phyloP scores from a whole-genome alignment of 2,797 vertebrate genomes.

The Graptemys geographica region DNA sequence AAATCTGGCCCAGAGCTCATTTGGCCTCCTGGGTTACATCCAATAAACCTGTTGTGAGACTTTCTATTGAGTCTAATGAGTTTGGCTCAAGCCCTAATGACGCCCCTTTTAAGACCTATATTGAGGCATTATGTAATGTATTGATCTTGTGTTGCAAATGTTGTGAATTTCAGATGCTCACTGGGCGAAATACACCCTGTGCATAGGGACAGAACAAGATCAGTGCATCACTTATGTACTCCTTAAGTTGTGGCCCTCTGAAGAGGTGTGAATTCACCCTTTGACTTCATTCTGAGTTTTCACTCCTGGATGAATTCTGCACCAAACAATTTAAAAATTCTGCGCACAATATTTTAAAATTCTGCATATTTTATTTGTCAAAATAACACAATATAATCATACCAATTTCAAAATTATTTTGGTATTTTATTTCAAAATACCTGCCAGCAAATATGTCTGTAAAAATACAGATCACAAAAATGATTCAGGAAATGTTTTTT shows the following conservation, averaged over 20 bases:
- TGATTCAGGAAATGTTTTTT: no score
- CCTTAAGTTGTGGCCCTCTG: background rate
- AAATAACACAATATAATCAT: no score
- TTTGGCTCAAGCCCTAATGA: background rate
- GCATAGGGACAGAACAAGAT: background rate
- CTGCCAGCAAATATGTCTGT: no score
- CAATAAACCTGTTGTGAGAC: background rate
- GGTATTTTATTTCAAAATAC: no score
- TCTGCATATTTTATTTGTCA: no score
- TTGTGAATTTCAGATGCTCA: background rate
- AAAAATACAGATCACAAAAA: no score
- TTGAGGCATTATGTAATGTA: fast-evolving
- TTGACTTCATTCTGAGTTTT: background rate
- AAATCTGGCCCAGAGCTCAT: background rate
- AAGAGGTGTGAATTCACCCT: background rate
- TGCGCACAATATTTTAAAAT: no score
- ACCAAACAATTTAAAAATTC: no score
- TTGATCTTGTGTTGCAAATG: background rate
- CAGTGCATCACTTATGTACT: background rate
- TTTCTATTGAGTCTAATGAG: background rate
- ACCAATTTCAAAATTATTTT: no score
- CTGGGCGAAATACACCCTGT: background rate
- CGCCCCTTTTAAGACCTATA: background rate
- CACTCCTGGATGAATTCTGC: no score
- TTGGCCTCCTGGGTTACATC: background rate